Percentiles rank a stretch among this genome's conserved stretches.
These are phyloP conservation scores for Pterois miles DNA, from an alignment of 2,797 vertebrate genomes.

Conservation along the genomic window DNA sequence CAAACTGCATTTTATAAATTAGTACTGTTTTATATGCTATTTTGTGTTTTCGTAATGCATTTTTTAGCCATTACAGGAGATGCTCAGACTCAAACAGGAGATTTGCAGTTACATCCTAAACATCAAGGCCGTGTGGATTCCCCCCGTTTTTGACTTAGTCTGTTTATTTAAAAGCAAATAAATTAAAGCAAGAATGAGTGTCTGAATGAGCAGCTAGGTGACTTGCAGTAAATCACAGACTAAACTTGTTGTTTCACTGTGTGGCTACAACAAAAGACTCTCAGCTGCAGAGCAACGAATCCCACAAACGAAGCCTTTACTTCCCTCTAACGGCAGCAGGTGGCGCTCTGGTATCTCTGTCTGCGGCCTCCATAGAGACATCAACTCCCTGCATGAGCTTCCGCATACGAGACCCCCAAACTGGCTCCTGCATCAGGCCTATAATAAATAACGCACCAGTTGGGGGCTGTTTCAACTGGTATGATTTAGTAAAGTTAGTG, in stretches of 20 bases:
- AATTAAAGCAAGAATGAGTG: not conserved
- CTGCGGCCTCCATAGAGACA: constrained; percentile 5
- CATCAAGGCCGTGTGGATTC: not conserved
- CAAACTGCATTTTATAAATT: not conserved
- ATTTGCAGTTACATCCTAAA: not conserved
- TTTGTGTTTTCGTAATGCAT: not conserved
- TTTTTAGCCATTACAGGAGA: not conserved
- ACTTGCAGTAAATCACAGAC: constrained; percentile 18
- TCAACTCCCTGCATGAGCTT: not conserved
- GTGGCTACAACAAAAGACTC: constrained; percentile 59
- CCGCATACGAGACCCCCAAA: not conserved
- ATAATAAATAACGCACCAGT: constrained; percentile 51
- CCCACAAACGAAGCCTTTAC: not conserved
- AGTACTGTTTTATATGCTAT: rapidly evolving
- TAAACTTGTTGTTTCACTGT: constrained; percentile 31
- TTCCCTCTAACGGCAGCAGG: constrained; percentile 59
- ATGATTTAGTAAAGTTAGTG: constrained; percentile 69
- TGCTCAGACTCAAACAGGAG: not conserved
- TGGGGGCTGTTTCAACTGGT: constrained; percentile 36
- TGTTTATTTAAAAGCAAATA: not conserved
- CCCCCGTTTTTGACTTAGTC: not conserved
- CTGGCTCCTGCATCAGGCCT: constrained; percentile 40
- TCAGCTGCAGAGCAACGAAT: constrained; percentile 55
- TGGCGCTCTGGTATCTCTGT: constrained; percentile 75
- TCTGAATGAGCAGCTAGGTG: constrained; percentile 9